phyloP scores from a whole-genome alignment of 2,888 invertebrate species.

The Philereme transversata region DNA sequence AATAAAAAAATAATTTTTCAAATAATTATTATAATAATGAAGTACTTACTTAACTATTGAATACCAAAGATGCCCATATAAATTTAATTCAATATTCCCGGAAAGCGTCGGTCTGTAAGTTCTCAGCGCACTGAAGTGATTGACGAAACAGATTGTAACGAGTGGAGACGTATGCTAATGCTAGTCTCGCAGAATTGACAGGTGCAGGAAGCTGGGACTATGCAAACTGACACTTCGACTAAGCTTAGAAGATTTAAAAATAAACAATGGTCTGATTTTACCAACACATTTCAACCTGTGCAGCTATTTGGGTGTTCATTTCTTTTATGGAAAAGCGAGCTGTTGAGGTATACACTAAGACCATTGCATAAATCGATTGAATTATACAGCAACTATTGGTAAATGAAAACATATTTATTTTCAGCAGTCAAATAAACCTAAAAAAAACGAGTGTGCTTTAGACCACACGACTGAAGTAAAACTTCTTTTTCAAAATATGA shows the following conservation, averaged over 20 bases:
- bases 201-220: constrained; percentile 26
- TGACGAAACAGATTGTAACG: constrained; percentile 31
- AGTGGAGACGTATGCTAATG: constrained; percentile 38
- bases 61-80: constrained; percentile 11
- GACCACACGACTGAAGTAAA: no score
- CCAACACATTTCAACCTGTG: no score
- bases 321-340: no score
- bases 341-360: no score
- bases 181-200: constrained; percentile 25
- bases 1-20: no score
- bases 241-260: constrained; percentile 3
- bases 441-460: no score
- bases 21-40: constrained; percentile 7
- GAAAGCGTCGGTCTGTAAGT: constrained; percentile 27
- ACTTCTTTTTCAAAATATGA: no score
- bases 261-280: not conserved
- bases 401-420: no score
- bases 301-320: no score
- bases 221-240: constrained; percentile 10
- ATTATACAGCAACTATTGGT: no score
- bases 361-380: no score
- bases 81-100: constrained; percentile 29
- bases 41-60: not conserved
- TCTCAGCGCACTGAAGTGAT: constrained; percentile 25
- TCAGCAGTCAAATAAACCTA: no score